These are phyloP conservation scores for Bovichtus diacanthus DNA, from an alignment of 2,797 vertebrate species.

Conservation along the genomic window DNA sequence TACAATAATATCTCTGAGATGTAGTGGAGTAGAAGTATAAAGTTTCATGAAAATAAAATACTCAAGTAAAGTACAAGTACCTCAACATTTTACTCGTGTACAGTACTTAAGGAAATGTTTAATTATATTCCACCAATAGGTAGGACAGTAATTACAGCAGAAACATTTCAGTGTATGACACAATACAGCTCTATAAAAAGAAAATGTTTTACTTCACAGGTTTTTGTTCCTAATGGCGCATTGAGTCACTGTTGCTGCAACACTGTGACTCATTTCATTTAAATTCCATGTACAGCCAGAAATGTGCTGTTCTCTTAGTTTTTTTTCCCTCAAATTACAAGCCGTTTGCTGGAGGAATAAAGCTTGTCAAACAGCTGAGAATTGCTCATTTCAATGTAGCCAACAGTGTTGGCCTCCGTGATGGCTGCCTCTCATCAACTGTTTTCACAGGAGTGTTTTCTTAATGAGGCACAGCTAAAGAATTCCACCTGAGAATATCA, in stretches of 20 bases:
- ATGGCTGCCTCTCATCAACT: slow-evolving; percentile 1
- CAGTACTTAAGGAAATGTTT: no score
- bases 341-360: neutral
- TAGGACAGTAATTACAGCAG: neutral
- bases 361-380: slow-evolving; percentile 51
- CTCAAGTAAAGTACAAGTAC: no score
- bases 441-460: slow-evolving; percentile 33
- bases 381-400: neutral
- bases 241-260: neutral
- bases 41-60: no score
- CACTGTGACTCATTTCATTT: neutral
- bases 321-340: neutral
- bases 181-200: slow-evolving; percentile 1
- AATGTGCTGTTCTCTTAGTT: neutral
- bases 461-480: slow-evolving; percentile 33
- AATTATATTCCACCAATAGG: no score
- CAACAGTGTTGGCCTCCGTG: neutral
- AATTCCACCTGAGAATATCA: slow-evolving; percentile 26
- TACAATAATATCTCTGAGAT: no score
- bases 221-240: neutral
- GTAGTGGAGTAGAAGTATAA: no score
- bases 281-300: neutral
- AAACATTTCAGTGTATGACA: neutral
- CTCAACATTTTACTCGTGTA: no score
- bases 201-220: neutral